phyloP scores from a whole-genome alignment of 2,797 vertebrate genomes.

The Sebastes matsubarae region DNA sequence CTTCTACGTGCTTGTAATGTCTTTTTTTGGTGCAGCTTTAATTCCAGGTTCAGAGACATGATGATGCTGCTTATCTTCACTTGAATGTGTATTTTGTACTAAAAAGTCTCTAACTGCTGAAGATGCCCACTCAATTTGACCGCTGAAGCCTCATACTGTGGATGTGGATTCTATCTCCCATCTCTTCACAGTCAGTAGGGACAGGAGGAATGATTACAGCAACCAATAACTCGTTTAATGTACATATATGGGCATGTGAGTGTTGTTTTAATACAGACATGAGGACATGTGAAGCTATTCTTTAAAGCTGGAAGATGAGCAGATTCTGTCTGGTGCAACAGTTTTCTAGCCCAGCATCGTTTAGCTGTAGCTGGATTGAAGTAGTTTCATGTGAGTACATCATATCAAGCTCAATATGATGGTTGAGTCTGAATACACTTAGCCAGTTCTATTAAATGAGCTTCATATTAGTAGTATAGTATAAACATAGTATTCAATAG shows the following conservation, averaged over 20 bases:
- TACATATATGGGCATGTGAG: background rate
- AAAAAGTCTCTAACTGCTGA: background rate
- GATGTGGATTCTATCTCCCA: background rate
- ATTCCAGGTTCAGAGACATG: slow-evolving; percentile 8
- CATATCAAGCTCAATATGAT: background rate
- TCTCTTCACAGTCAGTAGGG: background rate
- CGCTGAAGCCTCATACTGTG: background rate
- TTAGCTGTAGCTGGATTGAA: background rate
- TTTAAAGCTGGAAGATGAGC: background rate
- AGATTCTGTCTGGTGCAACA: background rate
- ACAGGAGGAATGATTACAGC: background rate
- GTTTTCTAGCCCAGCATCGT: background rate
- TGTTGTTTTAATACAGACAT: background rate
- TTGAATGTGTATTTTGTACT: slow-evolving; percentile 1
- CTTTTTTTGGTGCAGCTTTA: slow-evolving; percentile 7
- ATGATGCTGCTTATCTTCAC: background rate
- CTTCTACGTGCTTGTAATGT: background rate
- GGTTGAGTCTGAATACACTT: background rate
- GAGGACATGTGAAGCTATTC: background rate
- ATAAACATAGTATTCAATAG: background rate
- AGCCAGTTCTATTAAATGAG: background rate
- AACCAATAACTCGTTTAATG: background rate
- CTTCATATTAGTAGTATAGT: background rate
- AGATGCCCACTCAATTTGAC: background rate
- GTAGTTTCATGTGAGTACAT: background rate